Evolutionary conservation across 2,888 invertebrate species (phyloP).

Genomic region (Catocala nupta): DNA sequence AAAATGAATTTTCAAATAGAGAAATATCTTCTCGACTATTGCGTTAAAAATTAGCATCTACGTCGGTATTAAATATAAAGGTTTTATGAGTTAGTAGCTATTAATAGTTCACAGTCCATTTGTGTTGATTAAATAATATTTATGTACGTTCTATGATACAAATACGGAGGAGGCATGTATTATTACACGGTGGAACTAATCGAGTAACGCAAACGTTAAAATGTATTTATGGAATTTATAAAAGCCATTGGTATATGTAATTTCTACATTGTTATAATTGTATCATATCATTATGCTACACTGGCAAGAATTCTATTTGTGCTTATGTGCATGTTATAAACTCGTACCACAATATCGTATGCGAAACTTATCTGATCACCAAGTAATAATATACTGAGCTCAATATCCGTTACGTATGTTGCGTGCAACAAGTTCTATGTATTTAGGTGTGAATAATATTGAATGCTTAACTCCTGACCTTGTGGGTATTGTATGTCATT

Average conservation of each 20-base stretch:
- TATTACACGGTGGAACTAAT: constrained; percentile 31
- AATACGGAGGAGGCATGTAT: constrained; percentile 19
- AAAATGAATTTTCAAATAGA: constrained; percentile 3
- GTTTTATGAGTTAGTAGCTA: constrained; percentile 17
- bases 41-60: constrained; percentile 20
- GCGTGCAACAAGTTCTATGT: too few species aligned
- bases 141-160: constrained; percentile 22
- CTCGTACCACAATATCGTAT: constrained; percentile 20
- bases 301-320: constrained; percentile 76
- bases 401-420: too few species aligned
- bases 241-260: constrained; percentile 40
- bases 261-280: constrained; percentile 36
- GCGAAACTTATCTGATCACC: not conserved
- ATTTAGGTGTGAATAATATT: too few species aligned
- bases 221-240: constrained; percentile 44
- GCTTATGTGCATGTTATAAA: constrained; percentile 59
- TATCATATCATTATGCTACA: constrained; percentile 50
- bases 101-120: constrained; percentile 29
- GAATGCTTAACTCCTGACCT: too few species aligned
- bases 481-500: too few species aligned
- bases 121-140: not conserved
- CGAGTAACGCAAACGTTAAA: constrained; percentile 36
- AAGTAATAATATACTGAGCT: not conserved
- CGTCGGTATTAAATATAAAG: constrained; percentile 9
- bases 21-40: constrained; percentile 18